Base-by-base conservation (phyloP, 1,140 invertebrate genomes). In the Marisa cornuarietis region DNA sequence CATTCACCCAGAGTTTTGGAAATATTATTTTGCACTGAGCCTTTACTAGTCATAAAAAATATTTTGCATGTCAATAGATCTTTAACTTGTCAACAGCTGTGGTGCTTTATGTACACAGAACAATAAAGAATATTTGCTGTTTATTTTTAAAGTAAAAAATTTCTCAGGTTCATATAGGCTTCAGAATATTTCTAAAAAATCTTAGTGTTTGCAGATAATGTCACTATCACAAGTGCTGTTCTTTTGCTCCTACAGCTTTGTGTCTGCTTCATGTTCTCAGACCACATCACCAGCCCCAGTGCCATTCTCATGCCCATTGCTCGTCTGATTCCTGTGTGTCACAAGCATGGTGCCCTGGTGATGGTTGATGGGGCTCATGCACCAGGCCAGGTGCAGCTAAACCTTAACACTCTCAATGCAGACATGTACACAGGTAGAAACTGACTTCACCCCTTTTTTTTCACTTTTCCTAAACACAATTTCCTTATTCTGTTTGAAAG, bases 321-420 rank as follows among this genome's bases (percentile, higher is more conserved):
- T 52, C 65, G 80, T 51, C 76, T 88, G 26, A 75, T 82, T 4
- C 65, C 82, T 18, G 42, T 88, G 18, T 88, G 87, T 80, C 84
- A 82, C 42, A 61, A 76, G 11, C 80, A 86, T 68, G 82, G 80
- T 3, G 83, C 82, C 42, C 24, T 88, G 66, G 82, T 82, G 24
- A 52, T 87, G 20, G 75, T 88, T 62, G 87, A 88, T 80, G 87
- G 86, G 9, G 87, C 87, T 18, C 87, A 88, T 63, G 68, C 74
- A 24, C 84, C 87, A n/a, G 87, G 87, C 18, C 86, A 87, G 11
- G n/a, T 88, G 18, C 78, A 76, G 6, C 69, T 87, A 3, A 81
- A 86, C 78, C 58, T 88, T 73, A 75, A 83, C 18, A 84, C 85
- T 16, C 78, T 88, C 7, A 82, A 83, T 13, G 87, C 85, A 14